Conservation (phyloP, 1,140 invertebrate species). For the Zaprionus inermis region DNA sequence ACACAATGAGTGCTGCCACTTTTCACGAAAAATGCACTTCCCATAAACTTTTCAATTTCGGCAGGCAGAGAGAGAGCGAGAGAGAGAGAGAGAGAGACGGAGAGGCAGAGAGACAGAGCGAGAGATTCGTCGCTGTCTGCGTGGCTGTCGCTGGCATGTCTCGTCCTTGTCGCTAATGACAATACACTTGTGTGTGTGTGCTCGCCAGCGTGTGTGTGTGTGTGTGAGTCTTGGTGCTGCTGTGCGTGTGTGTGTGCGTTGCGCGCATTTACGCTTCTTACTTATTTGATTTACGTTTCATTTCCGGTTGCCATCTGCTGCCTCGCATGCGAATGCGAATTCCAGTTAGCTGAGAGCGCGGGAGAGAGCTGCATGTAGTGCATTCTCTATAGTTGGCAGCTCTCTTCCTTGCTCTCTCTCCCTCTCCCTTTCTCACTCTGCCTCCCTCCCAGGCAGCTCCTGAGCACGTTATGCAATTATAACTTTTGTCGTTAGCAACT, state of each 20-base stretch:
- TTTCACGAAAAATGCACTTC: slow-evolving; percentile 75
- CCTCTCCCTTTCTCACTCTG: not conserved
- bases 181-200: slow-evolving; percentile 66
- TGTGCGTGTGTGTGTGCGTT: slow-evolving; percentile 39
- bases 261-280: slow-evolving; percentile 77
- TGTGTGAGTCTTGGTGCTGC: slow-evolving; percentile 12
- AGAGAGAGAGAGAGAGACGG: too few relatives aligned
- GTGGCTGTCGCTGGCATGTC: slow-evolving; percentile 43
- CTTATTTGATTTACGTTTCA: slow-evolving; percentile 83
- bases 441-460: slow-evolving; percentile 21
- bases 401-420: not conserved
- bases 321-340: slow-evolving; percentile 70
- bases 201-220: slow-evolving; percentile 12
- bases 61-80: slow-evolving; percentile 18
- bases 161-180: slow-evolving; percentile 77
- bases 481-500: slow-evolving; percentile 84
- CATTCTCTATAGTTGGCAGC: slow-evolving; percentile 4
- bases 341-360: slow-evolving; percentile 46
- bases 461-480: slow-evolving; percentile 82
- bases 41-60: slow-evolving; percentile 77
- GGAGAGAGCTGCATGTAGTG: not conserved
- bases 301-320: slow-evolving; percentile 82
- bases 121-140: not conserved
- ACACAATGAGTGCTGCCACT: slow-evolving; percentile 69
- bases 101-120: too few relatives aligned